phyloP scores from a whole-genome alignment of 1,140 invertebrate species.

The Lepidurus couesii region DNA sequence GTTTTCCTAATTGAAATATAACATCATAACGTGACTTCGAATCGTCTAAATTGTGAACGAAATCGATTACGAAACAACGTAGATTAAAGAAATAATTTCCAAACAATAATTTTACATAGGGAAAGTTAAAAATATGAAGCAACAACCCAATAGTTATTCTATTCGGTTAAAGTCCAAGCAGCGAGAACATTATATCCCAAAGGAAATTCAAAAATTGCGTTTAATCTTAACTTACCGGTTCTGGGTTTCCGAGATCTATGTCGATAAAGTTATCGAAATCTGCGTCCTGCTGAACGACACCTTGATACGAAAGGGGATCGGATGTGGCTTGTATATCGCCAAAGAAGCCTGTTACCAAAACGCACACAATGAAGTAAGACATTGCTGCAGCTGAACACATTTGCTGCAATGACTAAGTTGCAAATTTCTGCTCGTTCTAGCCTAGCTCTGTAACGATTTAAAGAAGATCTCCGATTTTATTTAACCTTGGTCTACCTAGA shows the following conservation, averaged over 20 bases:
- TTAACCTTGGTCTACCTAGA: background rate
- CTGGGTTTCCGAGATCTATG: background rate
- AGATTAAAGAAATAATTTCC: background rate
- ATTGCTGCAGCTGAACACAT: background rate
- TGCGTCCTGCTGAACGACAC: background rate
- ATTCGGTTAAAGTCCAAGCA: too few relatives aligned
- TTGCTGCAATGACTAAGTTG: background rate
- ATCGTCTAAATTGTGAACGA: background rate
- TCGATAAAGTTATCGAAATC: background rate
- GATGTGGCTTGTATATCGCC: background rate
- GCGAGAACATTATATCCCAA: too few relatives aligned
- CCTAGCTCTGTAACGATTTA: background rate
- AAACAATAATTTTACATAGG: background rate
- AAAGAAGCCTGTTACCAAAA: background rate
- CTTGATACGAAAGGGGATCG: background rate
- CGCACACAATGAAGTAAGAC: background rate
- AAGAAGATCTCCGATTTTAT: background rate
- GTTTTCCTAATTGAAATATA: conserved; percentile 35
- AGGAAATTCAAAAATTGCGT: background rate
- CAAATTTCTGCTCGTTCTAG: background rate
- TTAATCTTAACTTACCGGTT: background rate
- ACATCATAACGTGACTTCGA: background rate
- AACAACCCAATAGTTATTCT: too few relatives aligned
- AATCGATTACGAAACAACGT: background rate
- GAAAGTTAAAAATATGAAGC: too few relatives aligned